Conservation (phyloP, 2,113 vertebrate species). For the Scomber scombrus region DNA sequence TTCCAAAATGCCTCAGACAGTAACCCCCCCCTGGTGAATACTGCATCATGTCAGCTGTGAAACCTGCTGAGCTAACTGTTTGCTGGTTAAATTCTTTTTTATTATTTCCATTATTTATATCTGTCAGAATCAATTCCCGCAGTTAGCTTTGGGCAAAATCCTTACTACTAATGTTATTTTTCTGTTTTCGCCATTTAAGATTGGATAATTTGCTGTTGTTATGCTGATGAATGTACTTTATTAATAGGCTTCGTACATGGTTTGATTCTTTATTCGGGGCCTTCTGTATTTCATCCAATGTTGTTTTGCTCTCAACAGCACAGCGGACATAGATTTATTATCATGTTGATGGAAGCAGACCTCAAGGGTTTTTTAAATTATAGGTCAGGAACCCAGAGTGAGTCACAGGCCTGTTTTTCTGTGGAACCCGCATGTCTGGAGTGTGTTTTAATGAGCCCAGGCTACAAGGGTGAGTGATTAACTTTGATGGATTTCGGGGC, state of each 20-base stretch:
- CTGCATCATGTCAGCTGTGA: slow-evolving; percentile 2
- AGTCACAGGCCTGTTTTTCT: slow-evolving; percentile 62
- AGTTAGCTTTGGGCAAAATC: slow-evolving; percentile 16
- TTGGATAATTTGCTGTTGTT: slow-evolving; percentile 28
- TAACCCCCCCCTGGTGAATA: slow-evolving; percentile 10
- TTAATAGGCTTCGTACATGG: not conserved
- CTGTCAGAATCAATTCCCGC: not conserved
- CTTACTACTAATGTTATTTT: slow-evolving; percentile 8
- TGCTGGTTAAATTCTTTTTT: slow-evolving; percentile 10
- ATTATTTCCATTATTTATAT: slow-evolving; percentile 9
- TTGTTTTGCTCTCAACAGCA: slow-evolving; percentile 44
- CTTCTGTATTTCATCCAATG: slow-evolving; percentile 3
- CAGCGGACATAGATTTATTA: slow-evolving; percentile 61
- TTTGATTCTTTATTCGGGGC: slow-evolving; percentile 16
- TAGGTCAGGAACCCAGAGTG: slow-evolving; percentile 67
- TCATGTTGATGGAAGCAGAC: slow-evolving; percentile 66
- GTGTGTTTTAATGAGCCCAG: slow-evolving; percentile 62
- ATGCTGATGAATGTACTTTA: slow-evolving; percentile 19
- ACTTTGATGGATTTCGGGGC: slow-evolving; percentile 57
- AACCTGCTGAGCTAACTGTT: slow-evolving; percentile 17
- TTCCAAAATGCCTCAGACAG: slow-evolving; percentile 18
- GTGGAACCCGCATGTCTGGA: slow-evolving; percentile 51
- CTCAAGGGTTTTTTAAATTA: slow-evolving; percentile 65
- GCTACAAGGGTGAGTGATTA: slow-evolving; percentile 68
- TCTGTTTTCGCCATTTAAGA: slow-evolving; percentile 11